Base-by-base conservation (phyloP, 2,113 vertebrate genomes). In the Crocuta crocuta region DNA sequence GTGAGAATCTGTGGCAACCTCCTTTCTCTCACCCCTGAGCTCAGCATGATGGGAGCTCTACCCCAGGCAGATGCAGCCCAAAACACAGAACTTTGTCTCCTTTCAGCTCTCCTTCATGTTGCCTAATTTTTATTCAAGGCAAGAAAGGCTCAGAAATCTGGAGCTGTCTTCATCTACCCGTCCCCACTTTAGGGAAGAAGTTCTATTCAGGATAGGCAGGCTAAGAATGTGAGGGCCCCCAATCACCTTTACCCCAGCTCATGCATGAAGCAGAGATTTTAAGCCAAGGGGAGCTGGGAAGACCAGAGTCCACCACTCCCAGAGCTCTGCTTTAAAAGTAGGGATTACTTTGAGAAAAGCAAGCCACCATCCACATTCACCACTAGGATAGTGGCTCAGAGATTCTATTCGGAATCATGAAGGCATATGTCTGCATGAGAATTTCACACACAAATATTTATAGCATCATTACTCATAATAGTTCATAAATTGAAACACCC, bases 201-300 rank as follows among this genome's bases (percentile, higher is more conserved):
- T 70, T 80, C 39, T 70, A 33, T 24, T 71, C 10, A 58, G 10
- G 4, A 24, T 55, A 83, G 13, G 13, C 10, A 58, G 24, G 11
- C 2, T 1, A 12, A 10, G 2, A 55, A 61, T 16, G 21, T 4
- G 10, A 35, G 17, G 13, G 4, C 12, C 2, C 33, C 33, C 11
- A 26, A 76, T 45, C 26, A 28, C 8, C 1, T 10, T 93, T 5
- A 28, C 4, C 11, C 1, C 28, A 63, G 48, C 11, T 91, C 45
- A 43, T 24, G 26, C n/a, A 35, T 11, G 17, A 0, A 3, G 12
- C 1, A 68, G 7, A 82, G 21, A 68, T 19, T 43, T 24, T 16
- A 74, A 58, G 39, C 4, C 12, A 17, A 55, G 6, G 58, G 13
- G 71, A 24, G 26, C 16, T 79, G 33, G 84, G 5, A 65, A 48